These are phyloP conservation scores for Pomacea canaliculata DNA, from an alignment of 2,888 invertebrate species.

Conservation along the genomic window DNA sequence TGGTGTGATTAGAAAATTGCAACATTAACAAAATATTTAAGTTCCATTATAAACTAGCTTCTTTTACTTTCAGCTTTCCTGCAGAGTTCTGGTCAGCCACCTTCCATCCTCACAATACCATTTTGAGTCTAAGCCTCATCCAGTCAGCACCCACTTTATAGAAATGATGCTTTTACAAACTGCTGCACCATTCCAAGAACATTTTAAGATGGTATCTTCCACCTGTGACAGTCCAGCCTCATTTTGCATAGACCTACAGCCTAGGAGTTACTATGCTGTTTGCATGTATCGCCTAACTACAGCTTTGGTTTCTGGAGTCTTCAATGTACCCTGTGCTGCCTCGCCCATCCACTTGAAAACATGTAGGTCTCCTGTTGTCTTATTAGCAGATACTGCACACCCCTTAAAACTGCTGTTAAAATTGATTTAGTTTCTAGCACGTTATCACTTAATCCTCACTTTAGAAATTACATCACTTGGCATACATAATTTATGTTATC, in stretches of 20 bases:
- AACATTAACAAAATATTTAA: no score
- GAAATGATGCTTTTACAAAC: constrained; percentile 18
- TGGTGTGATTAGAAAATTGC: no score
- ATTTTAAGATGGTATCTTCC: constrained; percentile 6
- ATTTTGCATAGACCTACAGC: not conserved
- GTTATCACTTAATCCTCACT: no score
- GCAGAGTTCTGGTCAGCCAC: not conserved
- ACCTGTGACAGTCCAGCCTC: constrained; percentile 18
- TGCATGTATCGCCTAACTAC: constrained; percentile 14
- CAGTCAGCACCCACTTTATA: constrained; percentile 12
- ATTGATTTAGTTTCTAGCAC: no score
- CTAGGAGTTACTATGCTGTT: constrained; percentile 12
- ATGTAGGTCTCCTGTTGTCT: constrained; percentile 11
- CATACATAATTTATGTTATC: no score
- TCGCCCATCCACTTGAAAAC: constrained; percentile 6
- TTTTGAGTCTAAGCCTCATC: constrained; percentile 1
- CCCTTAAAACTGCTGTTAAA: not conserved
- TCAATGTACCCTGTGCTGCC: not conserved
- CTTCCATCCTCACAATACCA: not conserved
- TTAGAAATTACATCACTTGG: no score
- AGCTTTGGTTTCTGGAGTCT: not conserved
- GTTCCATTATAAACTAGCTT: no score
- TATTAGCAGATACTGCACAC: not conserved
- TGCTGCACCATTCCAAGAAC: constrained; percentile 19
- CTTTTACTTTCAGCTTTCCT: not conserved